Evolutionary conservation across 2,888 invertebrate species (phyloP).

Genomic region (Theristus sp.): DNA sequence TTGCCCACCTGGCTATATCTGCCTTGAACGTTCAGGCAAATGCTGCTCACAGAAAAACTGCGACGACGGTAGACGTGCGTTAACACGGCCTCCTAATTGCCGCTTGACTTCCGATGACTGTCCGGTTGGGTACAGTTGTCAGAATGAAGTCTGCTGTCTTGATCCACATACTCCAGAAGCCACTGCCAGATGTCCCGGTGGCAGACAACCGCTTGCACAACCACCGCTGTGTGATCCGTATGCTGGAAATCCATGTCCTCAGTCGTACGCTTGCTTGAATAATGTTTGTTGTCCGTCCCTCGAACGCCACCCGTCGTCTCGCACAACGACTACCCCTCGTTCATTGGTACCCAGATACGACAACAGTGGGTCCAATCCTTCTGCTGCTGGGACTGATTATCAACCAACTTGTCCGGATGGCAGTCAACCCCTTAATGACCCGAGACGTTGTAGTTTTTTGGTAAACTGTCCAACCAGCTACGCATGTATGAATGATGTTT

Average conservation of each 20-base stretch:
- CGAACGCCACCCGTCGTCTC: too few species aligned
- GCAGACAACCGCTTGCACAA: not conserved
- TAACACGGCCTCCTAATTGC: not conserved
- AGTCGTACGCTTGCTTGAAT: not conserved
- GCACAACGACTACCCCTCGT: too few species aligned
- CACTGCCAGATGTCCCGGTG: not conserved
- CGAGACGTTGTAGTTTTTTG: too few species aligned
- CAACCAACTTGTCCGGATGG: too few species aligned
- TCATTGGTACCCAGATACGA: too few species aligned
- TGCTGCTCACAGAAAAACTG: not conserved
- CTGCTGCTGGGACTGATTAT: too few species aligned
- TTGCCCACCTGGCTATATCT: not conserved
- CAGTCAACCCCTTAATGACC: too few species aligned
- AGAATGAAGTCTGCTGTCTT: slow-evolving; percentile 3
- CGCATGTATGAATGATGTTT: not conserved
- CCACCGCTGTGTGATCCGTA: not conserved
- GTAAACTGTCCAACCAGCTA: too few species aligned
- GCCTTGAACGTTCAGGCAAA: not conserved
- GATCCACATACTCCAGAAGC: not conserved
- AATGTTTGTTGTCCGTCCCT: not conserved
- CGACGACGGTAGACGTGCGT: not conserved
- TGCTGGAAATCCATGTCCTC: not conserved
- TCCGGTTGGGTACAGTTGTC: slow-evolving; percentile 2
- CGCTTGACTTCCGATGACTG: not conserved
- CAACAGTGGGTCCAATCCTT: too few species aligned